Evolutionary conservation across 2,797 vertebrate genomes (phyloP).

Genomic region (Acanthurus tractus): DNA sequence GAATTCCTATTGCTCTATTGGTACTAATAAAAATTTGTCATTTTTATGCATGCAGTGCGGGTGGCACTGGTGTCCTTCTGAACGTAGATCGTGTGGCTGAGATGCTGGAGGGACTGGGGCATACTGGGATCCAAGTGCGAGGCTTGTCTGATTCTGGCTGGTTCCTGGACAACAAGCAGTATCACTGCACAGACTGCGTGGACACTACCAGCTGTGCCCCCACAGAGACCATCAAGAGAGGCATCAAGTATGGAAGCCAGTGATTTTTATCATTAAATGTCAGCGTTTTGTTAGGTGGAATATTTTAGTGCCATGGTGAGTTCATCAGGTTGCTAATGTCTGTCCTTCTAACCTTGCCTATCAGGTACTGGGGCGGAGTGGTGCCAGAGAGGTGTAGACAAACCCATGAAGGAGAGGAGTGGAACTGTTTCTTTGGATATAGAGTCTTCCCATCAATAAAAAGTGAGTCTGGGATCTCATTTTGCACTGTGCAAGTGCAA

Average conservation of each 20-base stretch:
- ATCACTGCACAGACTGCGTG: slow-evolving; percentile 91
- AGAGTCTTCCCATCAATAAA: slow-evolving; percentile 95
- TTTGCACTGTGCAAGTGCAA: background rate
- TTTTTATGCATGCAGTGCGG: slow-evolving; percentile 85
- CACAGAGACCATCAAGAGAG: slow-evolving; percentile 88
- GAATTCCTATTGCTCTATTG: background rate
- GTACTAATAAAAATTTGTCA: background rate
- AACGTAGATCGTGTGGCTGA: slow-evolving; percentile 95
- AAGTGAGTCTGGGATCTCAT: slow-evolving; percentile 84
- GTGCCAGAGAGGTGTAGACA: slow-evolving; percentile 93
- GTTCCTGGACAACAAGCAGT: slow-evolving; percentile 98
- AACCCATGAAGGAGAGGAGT: slow-evolving; percentile 93
- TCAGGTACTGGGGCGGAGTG: slow-evolving; percentile 93
- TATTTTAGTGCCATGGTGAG: background rate
- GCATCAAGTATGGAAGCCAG: slow-evolving; percentile 85
- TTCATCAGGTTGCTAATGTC: slow-evolving; percentile 9
- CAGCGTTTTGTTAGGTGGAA: background rate
- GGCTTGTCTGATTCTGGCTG: slow-evolving; percentile 96
- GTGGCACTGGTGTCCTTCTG: slow-evolving; percentile 95
- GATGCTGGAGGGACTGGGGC: slow-evolving; percentile 91
- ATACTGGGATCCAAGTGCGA: slow-evolving; percentile 92
- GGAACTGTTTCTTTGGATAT: slow-evolving; percentile 99
- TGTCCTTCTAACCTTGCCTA: slow-evolving; percentile 4
- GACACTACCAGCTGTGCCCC: slow-evolving; percentile 89
- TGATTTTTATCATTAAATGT: background rate